Base-by-base conservation (phyloP, 92 coral and sea anemone species). In the Umimayanthus kanabou region DNA sequence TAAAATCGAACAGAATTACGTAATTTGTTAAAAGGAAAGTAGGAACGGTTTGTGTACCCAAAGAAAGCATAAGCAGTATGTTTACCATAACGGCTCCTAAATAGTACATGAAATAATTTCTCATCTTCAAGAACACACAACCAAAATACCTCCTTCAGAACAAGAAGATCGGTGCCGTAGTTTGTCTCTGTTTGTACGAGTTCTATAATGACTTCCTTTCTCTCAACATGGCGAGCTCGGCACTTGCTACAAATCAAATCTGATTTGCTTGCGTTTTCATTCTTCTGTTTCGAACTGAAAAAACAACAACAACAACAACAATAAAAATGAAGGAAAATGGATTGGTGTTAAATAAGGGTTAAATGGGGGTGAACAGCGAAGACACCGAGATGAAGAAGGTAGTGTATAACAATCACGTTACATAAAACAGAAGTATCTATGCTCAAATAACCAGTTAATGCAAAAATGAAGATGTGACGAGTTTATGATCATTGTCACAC, bases 141-240 rank as follows among this genome's bases (percentile, higher is more conserved):
- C 71, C 22, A 2, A 6, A 26, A 7, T 90, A 97, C 99, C 98
- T 97, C 99, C 82, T 97, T 97, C 2, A 97, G 84, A n/a, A 97
- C 89, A 85, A 91, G 98, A 67, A 97, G 88, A 90, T 97, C 99
- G 66, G 94, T 97, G 37, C 95, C 98, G 79, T 94, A 97, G 85
- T 97, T 97, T 37, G 90, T 95, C 88, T 97, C 99, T 5, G 99
- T 97, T 74, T 97, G 99, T 6, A 97, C 96, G 1, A 97, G 92
- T 66, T 97, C 99, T 26, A 97, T 97, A 72, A 97, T 97, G 26
- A 97, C 98, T 67, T 97, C 99, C 72, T 94, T 97, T 43, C 99
- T 88, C 82, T 97, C 99, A 49, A 95, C 95, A 16, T 96, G 90
- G 39, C 96, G 90, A 76, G 89, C 96, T 49, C 82, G 80, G 80